Base-by-base conservation (phyloP, 2,888 invertebrate species). In the Malachius bipustulatus region DNA sequence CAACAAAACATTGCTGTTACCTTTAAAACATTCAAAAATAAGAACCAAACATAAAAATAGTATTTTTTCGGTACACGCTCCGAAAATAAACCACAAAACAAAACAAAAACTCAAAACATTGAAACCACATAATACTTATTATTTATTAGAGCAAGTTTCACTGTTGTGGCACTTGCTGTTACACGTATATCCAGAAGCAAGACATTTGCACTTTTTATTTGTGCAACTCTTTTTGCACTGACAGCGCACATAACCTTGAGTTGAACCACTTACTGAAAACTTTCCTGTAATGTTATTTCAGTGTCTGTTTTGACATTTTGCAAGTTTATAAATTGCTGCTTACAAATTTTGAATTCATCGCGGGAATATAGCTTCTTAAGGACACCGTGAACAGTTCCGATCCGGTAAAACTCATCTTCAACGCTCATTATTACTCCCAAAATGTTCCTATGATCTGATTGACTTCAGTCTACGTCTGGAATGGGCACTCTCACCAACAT, bases 221-320 rank as follows among this genome's bases (percentile, higher is more conserved):
- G 10, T 10, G 29, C 29, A 29, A 29, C 29, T 29, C 12, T 10
- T 29, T 12, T 29, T 29, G 29, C 29, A 29, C 29, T 31, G 31
- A 14, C 31, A 14, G 11, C 14, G 31, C 14, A 31, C 31, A 31
- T 31, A 31, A 31, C 31, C 11, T 28, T 28, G 29, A 6, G 14
- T 31, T 14, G 31, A 31, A 31, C 31, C 31, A 14, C 8, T 13
- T 31, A 31, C 31, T 11, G 31, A 31, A 31, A 31, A 10, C 15
- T 31, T 31, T 31, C 31, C 31, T 31, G 12, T 31, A 31, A 31
- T 4, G 31, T 31, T 31, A 31, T 31, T 31, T 31, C 14, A 15
- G 31, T 13, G 31, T 31, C 10, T 13, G 31, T 31, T 15, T 31
- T 31, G 13, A 31, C 14, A 31, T 31, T 14, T 14, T 31, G 9